These are phyloP conservation scores for Euleptes europaea DNA, from an alignment of 2,113 vertebrate species.

Conservation along the genomic window DNA sequence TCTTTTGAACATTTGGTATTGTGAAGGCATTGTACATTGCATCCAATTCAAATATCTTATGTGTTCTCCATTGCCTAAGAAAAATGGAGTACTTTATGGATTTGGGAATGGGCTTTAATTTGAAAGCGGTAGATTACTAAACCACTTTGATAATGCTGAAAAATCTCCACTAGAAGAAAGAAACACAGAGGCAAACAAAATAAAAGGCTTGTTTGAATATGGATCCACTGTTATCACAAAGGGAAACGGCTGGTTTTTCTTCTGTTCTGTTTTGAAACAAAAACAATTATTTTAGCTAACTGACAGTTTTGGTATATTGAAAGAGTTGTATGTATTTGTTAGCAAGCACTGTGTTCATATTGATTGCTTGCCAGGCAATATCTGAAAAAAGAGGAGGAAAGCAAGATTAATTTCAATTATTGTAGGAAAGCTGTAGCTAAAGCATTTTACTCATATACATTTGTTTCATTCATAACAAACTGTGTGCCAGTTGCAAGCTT, in stretches of 20 bases:
- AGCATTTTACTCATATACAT: background rate
- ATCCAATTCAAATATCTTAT: constrained; percentile 37
- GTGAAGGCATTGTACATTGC: constrained; percentile 18
- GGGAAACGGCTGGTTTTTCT: constrained; percentile 12
- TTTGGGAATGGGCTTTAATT: constrained; percentile 41
- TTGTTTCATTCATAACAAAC: background rate
- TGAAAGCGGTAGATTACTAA: constrained; percentile 49
- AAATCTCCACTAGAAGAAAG: constrained; percentile 35
- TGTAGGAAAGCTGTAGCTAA: background rate
- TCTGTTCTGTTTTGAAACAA: constrained; percentile 45
- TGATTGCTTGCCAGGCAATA: background rate
- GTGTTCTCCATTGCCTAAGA: constrained; percentile 36
- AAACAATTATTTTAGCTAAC: constrained; percentile 27
- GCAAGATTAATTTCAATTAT: background rate
- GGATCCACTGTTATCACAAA: constrained; percentile 33
- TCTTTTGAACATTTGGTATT: constrained; percentile 52
- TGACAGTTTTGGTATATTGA: background rate
- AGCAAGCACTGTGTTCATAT: background rate
- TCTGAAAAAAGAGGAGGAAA: background rate
- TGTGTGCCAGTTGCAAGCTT: background rate
- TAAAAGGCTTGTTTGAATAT: constrained; percentile 50
- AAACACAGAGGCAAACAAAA: constrained; percentile 52
- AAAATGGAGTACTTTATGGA: constrained; percentile 36
- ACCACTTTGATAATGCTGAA: constrained; percentile 32
- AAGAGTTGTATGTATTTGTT: background rate